phyloP scores from a whole-genome alignment of 2,888 invertebrate genomes.

The Melanotus villosus region DNA sequence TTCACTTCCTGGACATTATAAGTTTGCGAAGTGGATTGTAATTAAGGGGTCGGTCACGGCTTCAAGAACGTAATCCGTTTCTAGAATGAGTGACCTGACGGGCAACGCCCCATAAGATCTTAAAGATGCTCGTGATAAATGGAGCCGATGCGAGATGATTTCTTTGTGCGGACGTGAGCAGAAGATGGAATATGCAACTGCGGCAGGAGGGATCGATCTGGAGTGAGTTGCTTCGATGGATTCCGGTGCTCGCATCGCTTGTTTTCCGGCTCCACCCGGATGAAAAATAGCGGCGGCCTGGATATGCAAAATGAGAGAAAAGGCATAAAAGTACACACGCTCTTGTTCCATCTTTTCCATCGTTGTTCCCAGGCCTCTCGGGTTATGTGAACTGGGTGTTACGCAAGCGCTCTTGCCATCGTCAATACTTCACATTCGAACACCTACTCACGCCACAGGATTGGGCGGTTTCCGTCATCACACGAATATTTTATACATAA shows the following conservation, averaged over 20 bases:
- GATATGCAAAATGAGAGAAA: constrained; percentile 64
- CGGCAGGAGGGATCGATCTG: constrained; percentile 56
- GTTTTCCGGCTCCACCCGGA: constrained; percentile 66
- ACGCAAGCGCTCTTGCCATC: constrained; percentile 65
- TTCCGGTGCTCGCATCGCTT: constrained; percentile 49
- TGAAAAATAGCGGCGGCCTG: constrained; percentile 66
- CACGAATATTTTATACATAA: constrained; percentile 57
- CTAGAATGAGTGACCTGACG: neutral
- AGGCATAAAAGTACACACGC: constrained; percentile 66
- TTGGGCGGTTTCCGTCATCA: constrained; percentile 61
- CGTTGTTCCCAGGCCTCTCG: constrained; percentile 52
- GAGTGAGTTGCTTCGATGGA: constrained; percentile 53
- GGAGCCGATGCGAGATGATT: constrained; percentile 63
- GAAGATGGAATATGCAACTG: constrained; percentile 61
- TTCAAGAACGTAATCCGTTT: neutral
- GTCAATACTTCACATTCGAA: constrained; percentile 68
- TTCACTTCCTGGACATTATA: neutral
- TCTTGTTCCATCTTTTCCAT: constrained; percentile 56
- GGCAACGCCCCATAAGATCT: constrained; percentile 31
- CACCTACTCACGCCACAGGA: constrained; percentile 65
- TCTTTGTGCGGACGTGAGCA: constrained; percentile 65
- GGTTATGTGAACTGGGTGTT: constrained; percentile 61
- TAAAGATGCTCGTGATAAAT: constrained; percentile 61
- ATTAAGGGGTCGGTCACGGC: constrained; percentile 7
- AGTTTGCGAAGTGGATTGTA: neutral